A percentile compares a stretch with the other conserved stretches of the same genome.
These are phyloP conservation scores for Notamacropus eugenii DNA, from an alignment of 2,797 vertebrate species.

Conservation along the genomic window DNA sequence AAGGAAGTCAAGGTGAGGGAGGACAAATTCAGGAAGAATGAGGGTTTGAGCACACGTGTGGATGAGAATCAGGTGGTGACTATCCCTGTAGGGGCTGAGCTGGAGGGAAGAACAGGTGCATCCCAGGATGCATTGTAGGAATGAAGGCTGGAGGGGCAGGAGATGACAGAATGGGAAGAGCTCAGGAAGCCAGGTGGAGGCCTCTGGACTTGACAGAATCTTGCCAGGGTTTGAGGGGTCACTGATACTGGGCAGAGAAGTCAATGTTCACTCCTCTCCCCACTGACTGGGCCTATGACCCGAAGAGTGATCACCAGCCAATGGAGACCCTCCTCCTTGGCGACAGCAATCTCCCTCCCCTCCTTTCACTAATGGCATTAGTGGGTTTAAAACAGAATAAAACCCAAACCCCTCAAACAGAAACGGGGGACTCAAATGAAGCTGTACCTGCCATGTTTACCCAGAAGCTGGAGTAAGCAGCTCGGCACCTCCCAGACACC, in stretches of 20 bases:
- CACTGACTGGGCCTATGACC: too few species aligned
- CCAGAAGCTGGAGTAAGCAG: not conserved
- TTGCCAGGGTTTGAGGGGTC: too few species aligned
- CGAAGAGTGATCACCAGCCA: too few species aligned
- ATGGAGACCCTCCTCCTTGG: not conserved
- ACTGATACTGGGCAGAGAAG: not conserved
- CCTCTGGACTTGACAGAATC: not conserved
- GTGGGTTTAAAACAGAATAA: not conserved
- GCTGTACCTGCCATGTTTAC: not conserved
- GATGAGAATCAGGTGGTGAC: not conserved
- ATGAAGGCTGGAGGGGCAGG: not conserved
- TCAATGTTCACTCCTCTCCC: not conserved
- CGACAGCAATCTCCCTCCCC: not conserved
- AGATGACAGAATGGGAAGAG: not conserved
- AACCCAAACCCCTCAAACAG: too few species aligned
- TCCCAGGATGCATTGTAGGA: too few species aligned
- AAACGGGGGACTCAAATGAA: not conserved
- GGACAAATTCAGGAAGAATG: too few species aligned
- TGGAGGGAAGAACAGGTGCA: not conserved
- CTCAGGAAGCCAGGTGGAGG: not conserved
- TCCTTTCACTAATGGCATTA: not conserved
- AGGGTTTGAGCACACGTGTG: too few species aligned
- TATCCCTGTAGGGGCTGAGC: not conserved
- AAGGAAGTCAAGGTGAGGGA: not conserved
- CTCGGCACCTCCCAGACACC: not conserved